Evolutionary conservation across 2,797 vertebrate genomes (phyloP).

Genomic region (Sciurus carolinensis): DNA sequence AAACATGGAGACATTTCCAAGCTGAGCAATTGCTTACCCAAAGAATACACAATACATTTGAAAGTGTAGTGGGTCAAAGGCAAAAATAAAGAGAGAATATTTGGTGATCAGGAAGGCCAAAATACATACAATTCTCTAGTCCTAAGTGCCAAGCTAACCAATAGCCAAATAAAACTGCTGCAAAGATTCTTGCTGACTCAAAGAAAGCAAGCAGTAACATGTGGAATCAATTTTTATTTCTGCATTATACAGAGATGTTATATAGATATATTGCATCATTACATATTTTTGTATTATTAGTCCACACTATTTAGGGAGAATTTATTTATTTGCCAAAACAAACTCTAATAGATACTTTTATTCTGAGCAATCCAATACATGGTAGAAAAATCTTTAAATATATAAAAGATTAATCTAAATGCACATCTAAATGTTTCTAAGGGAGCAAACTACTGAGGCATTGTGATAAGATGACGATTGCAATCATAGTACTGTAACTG

Average conservation of each 20-base stretch:
- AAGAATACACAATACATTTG: neutral
- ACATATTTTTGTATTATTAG: slow-evolving; percentile 87
- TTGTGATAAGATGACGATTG: slow-evolving; percentile 66
- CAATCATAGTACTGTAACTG: slow-evolving; percentile 66
- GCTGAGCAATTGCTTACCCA: neutral
- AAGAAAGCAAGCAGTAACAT: slow-evolving; percentile 59
- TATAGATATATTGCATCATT: slow-evolving; percentile 79
- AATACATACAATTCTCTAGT: neutral
- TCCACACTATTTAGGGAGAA: slow-evolving; percentile 81
- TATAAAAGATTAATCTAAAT: slow-evolving; percentile 89
- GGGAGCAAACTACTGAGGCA: slow-evolving; percentile 83
- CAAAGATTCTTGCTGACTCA: slow-evolving; percentile 8
- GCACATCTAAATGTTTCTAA: slow-evolving; percentile 84
- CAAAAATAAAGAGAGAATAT: slow-evolving; percentile 14
- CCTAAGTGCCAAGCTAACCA: neutral
- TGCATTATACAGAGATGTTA: slow-evolving; percentile 77
- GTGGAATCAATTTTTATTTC: slow-evolving; percentile 87
- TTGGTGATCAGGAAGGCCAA: neutral
- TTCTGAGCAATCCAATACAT: slow-evolving; percentile 84
- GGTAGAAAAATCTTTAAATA: slow-evolving; percentile 87
- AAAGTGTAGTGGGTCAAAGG: neutral
- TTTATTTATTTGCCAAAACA: slow-evolving; percentile 82
- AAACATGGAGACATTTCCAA: neutral
- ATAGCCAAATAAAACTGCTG: neutral
- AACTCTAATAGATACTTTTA: slow-evolving; percentile 79